Percentiles rank a stretch among this genome's conserved stretches.
Evolutionary conservation across 2,888 invertebrate genomes (phyloP).

Genomic region (Chymomyza procnemis): DNA sequence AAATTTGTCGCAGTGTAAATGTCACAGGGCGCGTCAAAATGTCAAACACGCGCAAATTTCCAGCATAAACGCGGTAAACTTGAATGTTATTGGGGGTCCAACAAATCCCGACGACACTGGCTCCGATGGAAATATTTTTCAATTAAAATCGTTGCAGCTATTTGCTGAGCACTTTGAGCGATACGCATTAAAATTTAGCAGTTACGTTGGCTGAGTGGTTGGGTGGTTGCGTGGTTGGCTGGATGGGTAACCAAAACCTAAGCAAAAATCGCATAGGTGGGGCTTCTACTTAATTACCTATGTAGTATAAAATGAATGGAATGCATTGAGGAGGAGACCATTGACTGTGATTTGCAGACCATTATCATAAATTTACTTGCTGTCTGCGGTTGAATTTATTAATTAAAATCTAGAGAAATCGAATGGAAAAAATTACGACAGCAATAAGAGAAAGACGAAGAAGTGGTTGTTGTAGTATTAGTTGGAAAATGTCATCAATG

Average conservation of each 20-base stretch:
- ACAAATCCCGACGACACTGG: neutral
- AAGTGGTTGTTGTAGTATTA: too few relatives aligned
- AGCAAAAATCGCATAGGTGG: neutral
- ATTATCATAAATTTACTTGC: neutral
- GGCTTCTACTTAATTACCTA: neutral
- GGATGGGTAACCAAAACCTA: conserved; percentile 7
- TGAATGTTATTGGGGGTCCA: conserved; percentile 6
- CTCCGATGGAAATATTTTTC: conserved; percentile 58
- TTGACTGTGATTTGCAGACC: neutral
- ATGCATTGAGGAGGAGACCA: neutral
- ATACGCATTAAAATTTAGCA: conserved; percentile 62
- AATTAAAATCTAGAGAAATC: neutral
- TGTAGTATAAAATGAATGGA: neutral
- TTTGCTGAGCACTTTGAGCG: conserved; percentile 59
- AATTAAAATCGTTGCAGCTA: conserved; percentile 65
- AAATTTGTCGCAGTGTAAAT: neutral
- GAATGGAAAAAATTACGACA: neutral
- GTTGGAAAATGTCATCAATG: neutral
- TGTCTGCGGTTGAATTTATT: neutral
- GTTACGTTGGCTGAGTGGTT: too few relatives aligned
- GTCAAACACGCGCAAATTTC: conserved; percentile 49
- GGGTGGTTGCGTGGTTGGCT: too few relatives aligned
- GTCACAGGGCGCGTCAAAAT: conserved; percentile 43
- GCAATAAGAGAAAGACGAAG: too few relatives aligned
- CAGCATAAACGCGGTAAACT: conserved; percentile 17